phyloP scores from a whole-genome alignment of 2,888 invertebrate species.

The Geophilus truncorum region DNA sequence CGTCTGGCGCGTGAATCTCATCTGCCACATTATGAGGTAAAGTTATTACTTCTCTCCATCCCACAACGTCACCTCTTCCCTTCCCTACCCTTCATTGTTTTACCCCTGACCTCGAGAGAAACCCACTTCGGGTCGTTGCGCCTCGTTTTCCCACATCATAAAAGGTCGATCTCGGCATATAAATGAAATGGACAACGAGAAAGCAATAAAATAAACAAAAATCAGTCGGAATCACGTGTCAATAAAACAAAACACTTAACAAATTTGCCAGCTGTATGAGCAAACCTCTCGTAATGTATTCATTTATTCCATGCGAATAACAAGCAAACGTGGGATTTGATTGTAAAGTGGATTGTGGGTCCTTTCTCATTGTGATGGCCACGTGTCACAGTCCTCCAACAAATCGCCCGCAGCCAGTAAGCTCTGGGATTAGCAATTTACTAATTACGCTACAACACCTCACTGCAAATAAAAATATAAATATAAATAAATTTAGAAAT shows the following conservation, averaged over 20 bases:
- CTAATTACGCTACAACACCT: conserved; percentile 10
- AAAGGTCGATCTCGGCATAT: not conserved
- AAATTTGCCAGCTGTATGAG: not conserved
- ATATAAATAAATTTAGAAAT: not conserved
- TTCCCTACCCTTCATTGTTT: conserved; percentile 7
- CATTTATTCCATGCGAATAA: conserved; percentile 20
- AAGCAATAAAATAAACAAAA: not conserved
- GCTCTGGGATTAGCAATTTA: not conserved
- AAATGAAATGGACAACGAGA: not conserved
- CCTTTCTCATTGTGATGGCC: not conserved
- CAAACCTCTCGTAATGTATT: not conserved
- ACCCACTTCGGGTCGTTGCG: not conserved
- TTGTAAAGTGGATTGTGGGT: conserved; percentile 22
- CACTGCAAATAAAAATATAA: not conserved
- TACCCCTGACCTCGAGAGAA: not conserved
- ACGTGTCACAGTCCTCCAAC: not conserved
- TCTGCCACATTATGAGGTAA: not conserved
- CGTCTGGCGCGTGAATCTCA: conserved; percentile 18
- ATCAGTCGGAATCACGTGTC: not conserved
- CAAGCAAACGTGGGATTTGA: conserved; percentile 22
- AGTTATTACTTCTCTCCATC: conserved; percentile 27
- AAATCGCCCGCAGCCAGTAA: conserved; percentile 27
- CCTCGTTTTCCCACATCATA: conserved; percentile 10
- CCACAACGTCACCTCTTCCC: no score
- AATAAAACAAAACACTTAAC: not conserved